phyloP scores from a whole-genome alignment of 2,888 invertebrate species.

The Autographa pulchrina region DNA sequence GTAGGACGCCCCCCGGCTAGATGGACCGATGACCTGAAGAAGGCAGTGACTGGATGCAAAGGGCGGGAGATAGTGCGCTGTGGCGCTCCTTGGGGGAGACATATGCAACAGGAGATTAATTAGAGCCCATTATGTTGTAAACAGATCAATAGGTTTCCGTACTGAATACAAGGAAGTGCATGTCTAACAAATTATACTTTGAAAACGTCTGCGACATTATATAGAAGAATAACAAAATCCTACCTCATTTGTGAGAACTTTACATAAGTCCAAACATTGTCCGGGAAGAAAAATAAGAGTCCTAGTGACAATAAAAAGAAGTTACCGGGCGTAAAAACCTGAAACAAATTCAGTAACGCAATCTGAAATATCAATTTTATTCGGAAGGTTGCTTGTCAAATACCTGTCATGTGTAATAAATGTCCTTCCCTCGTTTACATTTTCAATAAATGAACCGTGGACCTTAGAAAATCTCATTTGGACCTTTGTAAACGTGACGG shows the following conservation, averaged over 20 bases:
- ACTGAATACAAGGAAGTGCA: slow-evolving; percentile 11
- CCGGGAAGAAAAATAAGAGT: slow-evolving; percentile 31
- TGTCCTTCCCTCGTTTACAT: slow-evolving; percentile 66
- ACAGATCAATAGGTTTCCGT: slow-evolving; percentile 37
- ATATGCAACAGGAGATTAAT: slow-evolving; percentile 36
- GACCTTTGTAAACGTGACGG: slow-evolving; percentile 64
- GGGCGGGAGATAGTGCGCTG: no score
- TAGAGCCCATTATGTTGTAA: slow-evolving; percentile 47
- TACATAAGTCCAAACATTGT: slow-evolving; percentile 33
- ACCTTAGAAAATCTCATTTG: slow-evolving; percentile 67
- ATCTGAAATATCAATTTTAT: slow-evolving; percentile 63
- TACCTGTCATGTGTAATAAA: slow-evolving; percentile 67
- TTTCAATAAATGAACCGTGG: slow-evolving; percentile 69
- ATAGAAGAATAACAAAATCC: slow-evolving; percentile 32
- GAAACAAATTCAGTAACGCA: slow-evolving; percentile 52
- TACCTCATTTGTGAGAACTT: slow-evolving; percentile 41
- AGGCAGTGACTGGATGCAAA: no score
- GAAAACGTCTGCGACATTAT: slow-evolving; percentile 19
- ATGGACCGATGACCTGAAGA: no score
- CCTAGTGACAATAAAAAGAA: slow-evolving; percentile 38
- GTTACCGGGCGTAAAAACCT: slow-evolving; percentile 35
- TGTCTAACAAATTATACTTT: slow-evolving; percentile 26
- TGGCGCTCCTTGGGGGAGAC: no score
- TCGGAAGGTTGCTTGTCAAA: slow-evolving; percentile 62
- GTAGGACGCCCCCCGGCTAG: no score